These are phyloP conservation scores for Coptodon rendalli DNA, from an alignment of 2,113 vertebrate species.

Conservation along the genomic window DNA sequence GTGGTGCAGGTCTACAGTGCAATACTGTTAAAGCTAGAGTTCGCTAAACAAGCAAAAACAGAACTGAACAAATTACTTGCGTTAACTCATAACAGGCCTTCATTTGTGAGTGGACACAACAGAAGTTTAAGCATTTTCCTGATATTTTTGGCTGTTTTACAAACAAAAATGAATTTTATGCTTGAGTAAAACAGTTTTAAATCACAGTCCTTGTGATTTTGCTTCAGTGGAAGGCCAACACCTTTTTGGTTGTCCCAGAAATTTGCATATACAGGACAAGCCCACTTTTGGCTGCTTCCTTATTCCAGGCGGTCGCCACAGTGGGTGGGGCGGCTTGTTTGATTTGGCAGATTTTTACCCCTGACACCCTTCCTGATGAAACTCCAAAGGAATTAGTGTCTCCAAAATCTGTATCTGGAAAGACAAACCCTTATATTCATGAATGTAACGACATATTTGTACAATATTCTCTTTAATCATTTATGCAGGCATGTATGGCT, in stretches of 20 bases:
- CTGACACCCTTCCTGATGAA: neutral
- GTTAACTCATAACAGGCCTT: neutral
- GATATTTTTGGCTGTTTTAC: neutral
- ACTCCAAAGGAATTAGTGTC: neutral
- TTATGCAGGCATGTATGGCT: neutral
- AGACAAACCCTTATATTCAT: neutral
- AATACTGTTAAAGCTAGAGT: neutral
- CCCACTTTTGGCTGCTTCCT: neutral
- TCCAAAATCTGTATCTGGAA: neutral
- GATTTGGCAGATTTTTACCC: neutral
- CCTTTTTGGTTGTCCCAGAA: neutral
- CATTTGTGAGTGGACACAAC: neutral
- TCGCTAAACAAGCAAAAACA: neutral
- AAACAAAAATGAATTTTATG: neutral
- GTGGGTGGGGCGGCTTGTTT: neutral
- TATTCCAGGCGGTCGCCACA: neutral
- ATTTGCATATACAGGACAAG: neutral
- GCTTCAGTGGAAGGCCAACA: neutral
- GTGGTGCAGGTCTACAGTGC: neutral
- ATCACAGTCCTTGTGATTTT: neutral
- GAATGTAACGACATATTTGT: neutral
- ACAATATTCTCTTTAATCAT: neutral
- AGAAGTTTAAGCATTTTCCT: neutral
- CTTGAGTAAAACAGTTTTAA: neutral
- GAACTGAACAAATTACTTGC: rapidly evolving